Base-by-base conservation (phyloP, 2,888 invertebrate genomes). In the Spodoptera picta region DNA sequence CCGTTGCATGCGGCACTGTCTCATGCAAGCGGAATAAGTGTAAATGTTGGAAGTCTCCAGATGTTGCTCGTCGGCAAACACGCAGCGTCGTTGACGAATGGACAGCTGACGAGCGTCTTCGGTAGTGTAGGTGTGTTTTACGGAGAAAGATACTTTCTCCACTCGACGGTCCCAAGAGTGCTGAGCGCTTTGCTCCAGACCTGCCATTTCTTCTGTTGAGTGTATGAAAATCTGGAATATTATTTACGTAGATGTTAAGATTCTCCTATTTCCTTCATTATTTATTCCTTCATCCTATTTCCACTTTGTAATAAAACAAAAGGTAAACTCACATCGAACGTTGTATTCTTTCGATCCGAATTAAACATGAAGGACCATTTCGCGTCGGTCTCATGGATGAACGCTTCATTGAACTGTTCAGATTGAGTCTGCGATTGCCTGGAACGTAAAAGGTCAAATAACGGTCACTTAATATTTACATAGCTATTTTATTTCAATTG, bases 41-140 rank as follows among this genome's bases (percentile, higher is more conserved):
- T 97, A 97, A 50, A 95, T 94, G 3, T 90, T 86, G 0, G 95
- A 95, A 0, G 95, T 96, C 56, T 95, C 93, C 65, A 97, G 84
- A 60, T 93, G 92, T 19, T 96, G 92, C 86, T 97, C 97, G 77
- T 97, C 95, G 0, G 95, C 93, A 81, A 97, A 97, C 41, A 97
- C 95, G 79, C 98, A 98, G 57, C 96, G 95, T 10, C 98, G 90
- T 85, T 97, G 97, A 2, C 95, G 95, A 11, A 95, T 87, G 1
- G 95, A 95, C 9, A 98, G 89, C 78, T 97, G 97, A 0, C 96
- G 93, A 0, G 97, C 97, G 82, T 97, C 97, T 62, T 96, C 95
- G 0, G 97, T 97, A 0, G 97, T 97, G 84, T 97, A 97, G 0
- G 97, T 97, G 83, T 97, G 96, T 81, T 97, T 97, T 27, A 97